Evolutionary conservation across 2,888 invertebrate genomes (phyloP).

Genomic region (Diaphora mendica): DNA sequence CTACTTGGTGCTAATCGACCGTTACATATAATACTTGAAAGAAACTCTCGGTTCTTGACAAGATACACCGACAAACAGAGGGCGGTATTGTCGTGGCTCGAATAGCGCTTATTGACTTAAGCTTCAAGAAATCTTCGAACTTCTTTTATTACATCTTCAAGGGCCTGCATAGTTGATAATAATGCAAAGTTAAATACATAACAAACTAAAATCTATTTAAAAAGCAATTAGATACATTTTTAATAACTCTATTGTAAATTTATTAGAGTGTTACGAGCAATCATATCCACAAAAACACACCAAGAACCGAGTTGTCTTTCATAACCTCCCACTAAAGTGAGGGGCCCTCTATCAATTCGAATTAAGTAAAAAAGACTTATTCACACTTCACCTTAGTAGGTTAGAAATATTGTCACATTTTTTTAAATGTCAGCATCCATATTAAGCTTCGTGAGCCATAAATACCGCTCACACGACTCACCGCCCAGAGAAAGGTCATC

Average conservation of each 20-base stretch:
- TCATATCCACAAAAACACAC: neutral
- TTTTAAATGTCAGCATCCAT: conserved; percentile 49
- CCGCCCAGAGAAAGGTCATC: conserved; percentile 53
- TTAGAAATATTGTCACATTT: conserved; percentile 21
- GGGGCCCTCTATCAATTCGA: neutral
- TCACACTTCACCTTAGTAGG: neutral
- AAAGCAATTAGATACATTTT: no score
- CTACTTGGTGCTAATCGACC: no score
- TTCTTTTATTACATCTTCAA: no score
- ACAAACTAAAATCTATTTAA: no score
- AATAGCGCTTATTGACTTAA: no score
- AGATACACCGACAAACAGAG: no score
- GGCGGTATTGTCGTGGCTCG: no score
- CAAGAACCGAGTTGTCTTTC: neutral
- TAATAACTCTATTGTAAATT: neutral
- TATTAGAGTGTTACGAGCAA: neutral
- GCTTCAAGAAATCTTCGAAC: no score
- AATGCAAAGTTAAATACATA: no score
- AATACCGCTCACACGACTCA: conserved; percentile 51
- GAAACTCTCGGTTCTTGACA: no score
- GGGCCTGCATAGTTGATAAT: no score
- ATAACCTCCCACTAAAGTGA: neutral
- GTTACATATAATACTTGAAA: no score
- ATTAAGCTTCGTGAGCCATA: conserved; percentile 47
- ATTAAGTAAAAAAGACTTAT: neutral